Base-by-base conservation (phyloP, 23 tunicate genomes). In the Styela clava region DNA sequence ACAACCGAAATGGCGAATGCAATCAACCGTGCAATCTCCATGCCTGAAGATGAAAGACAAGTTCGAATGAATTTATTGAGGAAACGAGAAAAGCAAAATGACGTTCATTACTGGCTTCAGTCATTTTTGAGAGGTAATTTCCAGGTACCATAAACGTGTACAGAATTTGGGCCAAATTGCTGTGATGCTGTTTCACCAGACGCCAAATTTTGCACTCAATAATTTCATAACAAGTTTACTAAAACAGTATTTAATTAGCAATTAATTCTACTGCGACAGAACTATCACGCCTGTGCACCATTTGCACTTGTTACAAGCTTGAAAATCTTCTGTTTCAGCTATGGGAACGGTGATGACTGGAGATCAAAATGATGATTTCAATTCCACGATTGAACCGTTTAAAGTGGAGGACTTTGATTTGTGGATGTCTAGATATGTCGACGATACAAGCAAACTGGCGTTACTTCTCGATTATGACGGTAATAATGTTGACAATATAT, bases 401-500 rank as follows among this genome's bases (percentile, higher is more conserved):
- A 51, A 52, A 44, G 44, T 76, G 64, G 81, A 76, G 44, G 81
- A 76, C 44, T 76, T 76, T 2, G 81, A 76, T 44, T 27, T 24
- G 44, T 76, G 81, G 81, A 76, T 76, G 81, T 76, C 81, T 20
- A 52, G 35, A 44, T 76, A 44, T 44, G 33, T 76, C 21, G 81
- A 76, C 64, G 37, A 44, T 29, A 33, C 64, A 23, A 76, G 62
- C 26, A 76, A 76, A 52, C 65, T 76, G 9, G 81, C 81, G 5
- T 44, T 76, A 26, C 31, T 76, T 65, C 64, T 76, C 24, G 81
- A 76, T 27, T 76, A 76, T 44, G 81, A 76, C 65, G 81, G 81
- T 76, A 52, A 76, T n/a, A n/a, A n/a, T n/a, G n/a, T n/a, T n/a
- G n/a, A n/a, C n/a, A 21, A 61, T n/a, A n/a, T n/a, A n/a, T n/a